phyloP scores from a whole-genome alignment of 2,113 vertebrate species.

The Apaloderma vittatum region DNA sequence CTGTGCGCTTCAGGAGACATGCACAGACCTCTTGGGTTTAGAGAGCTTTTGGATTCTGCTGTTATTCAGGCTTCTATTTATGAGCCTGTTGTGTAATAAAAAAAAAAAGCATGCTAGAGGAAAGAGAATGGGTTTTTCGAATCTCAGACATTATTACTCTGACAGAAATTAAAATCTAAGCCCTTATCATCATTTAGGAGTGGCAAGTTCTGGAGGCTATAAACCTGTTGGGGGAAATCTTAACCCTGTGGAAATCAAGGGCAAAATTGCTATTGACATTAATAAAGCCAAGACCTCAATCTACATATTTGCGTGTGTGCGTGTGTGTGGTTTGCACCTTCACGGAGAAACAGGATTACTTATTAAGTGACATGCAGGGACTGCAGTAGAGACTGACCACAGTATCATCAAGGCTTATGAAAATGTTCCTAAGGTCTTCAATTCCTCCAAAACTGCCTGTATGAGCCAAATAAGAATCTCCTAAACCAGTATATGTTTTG shows the following conservation, averaged over 20 bases:
- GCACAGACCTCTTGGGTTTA: not conserved
- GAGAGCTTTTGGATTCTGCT: not conserved
- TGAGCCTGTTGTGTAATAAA: conserved; percentile 2
- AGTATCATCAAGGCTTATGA: not conserved
- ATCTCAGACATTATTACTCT: not conserved
- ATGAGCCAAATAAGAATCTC: not conserved
- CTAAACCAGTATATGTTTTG: not conserved
- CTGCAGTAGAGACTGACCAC: not conserved
- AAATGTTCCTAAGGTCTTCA: not conserved
- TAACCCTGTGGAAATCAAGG: not conserved
- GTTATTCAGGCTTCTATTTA: conserved; percentile 20
- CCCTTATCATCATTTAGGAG: not conserved
- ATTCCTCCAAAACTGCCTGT: not conserved
- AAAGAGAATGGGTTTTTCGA: not conserved
- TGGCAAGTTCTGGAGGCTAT: not conserved
- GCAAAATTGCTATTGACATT: not conserved
- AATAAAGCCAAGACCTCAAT: not conserved
- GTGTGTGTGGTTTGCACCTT: not conserved
- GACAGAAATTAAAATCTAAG: conserved; percentile 45
- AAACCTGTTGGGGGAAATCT: not conserved
- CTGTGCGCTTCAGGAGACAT: not conserved
- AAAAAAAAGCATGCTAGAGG: not conserved
- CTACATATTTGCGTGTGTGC: not conserved
- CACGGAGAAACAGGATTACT: not conserved
- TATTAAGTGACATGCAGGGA: not conserved